A percentile compares a stretch with the other conserved stretches of the same genome.
phyloP scores from a whole-genome alignment of 2,113 vertebrate genomes.

The Gadus macrocephalus region DNA sequence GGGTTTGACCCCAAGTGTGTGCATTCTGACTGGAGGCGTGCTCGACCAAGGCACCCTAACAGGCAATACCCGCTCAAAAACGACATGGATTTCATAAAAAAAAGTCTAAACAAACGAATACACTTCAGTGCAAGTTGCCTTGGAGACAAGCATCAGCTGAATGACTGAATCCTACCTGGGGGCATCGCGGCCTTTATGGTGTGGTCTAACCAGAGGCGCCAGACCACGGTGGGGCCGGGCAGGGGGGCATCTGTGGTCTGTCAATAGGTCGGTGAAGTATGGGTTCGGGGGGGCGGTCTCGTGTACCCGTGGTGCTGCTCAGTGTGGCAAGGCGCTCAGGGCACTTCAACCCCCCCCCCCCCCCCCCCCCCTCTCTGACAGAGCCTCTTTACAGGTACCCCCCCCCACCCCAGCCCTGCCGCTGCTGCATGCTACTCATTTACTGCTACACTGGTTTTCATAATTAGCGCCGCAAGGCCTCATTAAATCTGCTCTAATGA shows the following conservation, averaged over 20 bases:
- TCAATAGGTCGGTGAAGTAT: conserved; percentile 70
- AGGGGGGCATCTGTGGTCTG: conserved; percentile 52
- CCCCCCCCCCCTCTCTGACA: conserved; percentile 23
- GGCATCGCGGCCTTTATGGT: conserved; percentile 19
- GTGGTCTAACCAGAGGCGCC: no score
- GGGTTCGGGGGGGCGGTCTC: conserved; percentile 66
- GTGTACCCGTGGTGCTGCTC: conserved; percentile 76
- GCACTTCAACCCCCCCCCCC: conserved; percentile 56
- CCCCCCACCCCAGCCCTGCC: conserved; percentile 16
- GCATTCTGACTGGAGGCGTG: no score
- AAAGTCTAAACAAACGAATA: no score
- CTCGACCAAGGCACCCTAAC: no score
- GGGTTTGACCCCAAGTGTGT: no score
- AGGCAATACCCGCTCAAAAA: no score
- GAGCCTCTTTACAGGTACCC: conserved; percentile 77
- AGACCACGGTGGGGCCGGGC: no score
- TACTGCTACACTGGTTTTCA: conserved; percentile 99
- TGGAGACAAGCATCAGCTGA: conserved; percentile 22
- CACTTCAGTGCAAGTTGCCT: background rate
- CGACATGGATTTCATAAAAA: no score
- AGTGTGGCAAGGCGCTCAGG: conserved; percentile 82
- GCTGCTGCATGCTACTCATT: conserved; percentile 89
- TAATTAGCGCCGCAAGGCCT: conserved; percentile 99
- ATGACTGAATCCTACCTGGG: conserved; percentile 19
- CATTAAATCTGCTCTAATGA: conserved; percentile 99